phyloP scores from a whole-genome alignment of 1,140 invertebrate species.

The Chrysoperla carnea region DNA sequence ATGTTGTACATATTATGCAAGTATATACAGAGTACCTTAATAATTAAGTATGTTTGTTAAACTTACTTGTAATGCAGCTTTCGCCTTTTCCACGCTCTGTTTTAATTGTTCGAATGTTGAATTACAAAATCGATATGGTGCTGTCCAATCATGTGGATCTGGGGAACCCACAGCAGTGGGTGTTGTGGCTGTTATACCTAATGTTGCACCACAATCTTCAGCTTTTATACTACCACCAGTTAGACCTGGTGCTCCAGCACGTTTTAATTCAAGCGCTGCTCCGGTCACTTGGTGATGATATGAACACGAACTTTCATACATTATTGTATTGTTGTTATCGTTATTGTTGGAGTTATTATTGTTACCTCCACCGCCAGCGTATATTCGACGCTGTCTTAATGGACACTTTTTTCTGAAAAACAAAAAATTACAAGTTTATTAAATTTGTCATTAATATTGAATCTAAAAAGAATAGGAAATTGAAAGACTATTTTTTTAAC shows the following conservation, averaged over 20 bases:
- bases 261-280: conserved; percentile 61
- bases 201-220: conserved; percentile 4
- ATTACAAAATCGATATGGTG: conserved; percentile 48
- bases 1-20: no score
- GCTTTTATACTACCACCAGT: conserved; percentile 4
- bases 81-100: conserved; percentile 75
- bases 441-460: no score
- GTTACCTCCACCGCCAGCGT: neutral
- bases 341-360: no score
- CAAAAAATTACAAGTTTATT: conserved; percentile 7
- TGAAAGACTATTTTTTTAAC: no score
- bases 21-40: no score
- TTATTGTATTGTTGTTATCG: conserved; percentile 16
- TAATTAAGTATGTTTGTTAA: no score
- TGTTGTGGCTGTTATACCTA: conserved; percentile 37
- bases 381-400: conserved; percentile 9
- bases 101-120: conserved; percentile 75
- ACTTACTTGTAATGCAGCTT: conserved; percentile 50
- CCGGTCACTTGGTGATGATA: conserved; percentile 27
- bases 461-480: no score
- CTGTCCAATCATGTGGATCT: conserved; percentile 35
- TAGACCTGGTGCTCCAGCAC: conserved; percentile 23
- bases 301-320: conserved; percentile 82
- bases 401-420: conserved; percentile 20
- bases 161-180: conserved; percentile 23